phyloP scores from a whole-genome alignment of 1,140 invertebrate genomes.

The Cyrtorhinus lividipennis region DNA sequence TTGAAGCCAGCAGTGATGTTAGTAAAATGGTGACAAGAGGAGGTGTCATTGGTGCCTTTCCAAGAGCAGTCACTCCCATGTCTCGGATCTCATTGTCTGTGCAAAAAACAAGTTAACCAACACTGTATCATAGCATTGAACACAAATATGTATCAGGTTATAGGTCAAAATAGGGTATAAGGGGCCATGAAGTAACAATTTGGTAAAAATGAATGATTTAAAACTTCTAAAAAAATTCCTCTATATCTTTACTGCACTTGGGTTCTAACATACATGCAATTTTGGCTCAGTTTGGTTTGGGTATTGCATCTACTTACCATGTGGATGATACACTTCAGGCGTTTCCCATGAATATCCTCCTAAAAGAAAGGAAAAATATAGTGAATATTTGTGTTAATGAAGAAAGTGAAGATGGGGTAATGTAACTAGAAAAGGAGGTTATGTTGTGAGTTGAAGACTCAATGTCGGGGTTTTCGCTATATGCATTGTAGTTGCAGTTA shows the following conservation, averaged over 20 bases:
- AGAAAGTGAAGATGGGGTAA: not conserved
- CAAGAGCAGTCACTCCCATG: constrained; percentile 12
- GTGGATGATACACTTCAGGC: not conserved
- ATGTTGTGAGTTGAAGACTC: not conserved
- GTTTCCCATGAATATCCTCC: constrained; percentile 1
- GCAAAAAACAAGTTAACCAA: not conserved
- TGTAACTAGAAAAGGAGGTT: not conserved
- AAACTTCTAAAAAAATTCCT: not conserved
- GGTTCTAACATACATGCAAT: not conserved
- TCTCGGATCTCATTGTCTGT: constrained; percentile 14
- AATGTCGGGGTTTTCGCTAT: not conserved
- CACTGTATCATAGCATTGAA: not conserved
- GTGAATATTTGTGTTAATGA: not conserved
- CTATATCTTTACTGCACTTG: not conserved
- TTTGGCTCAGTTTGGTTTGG: not conserved
- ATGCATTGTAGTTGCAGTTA: not conserved
- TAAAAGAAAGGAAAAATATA: not conserved
- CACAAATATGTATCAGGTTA: too few relatives aligned
- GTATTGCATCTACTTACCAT: not conserved
- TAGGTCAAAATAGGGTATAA: not conserved
- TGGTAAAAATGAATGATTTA: not conserved
- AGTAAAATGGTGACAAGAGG: not conserved
- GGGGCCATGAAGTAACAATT: not conserved
- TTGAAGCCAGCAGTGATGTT: too few relatives aligned
- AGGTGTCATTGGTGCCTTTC: not conserved